These are phyloP conservation scores for Pipra filicauda DNA, from an alignment of 2,113 vertebrate genomes.

Conservation along the genomic window DNA sequence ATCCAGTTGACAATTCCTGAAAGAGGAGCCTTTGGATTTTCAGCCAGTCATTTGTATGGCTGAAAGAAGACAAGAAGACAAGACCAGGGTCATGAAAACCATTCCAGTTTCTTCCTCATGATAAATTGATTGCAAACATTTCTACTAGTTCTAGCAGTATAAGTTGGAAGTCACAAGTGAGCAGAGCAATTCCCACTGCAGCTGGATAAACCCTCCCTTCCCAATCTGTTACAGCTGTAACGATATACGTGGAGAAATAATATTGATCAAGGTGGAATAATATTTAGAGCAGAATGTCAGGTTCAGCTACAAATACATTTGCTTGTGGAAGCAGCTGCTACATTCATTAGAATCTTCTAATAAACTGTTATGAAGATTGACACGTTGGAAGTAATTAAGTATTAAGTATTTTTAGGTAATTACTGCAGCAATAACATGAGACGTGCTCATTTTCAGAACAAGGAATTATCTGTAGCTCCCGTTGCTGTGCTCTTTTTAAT, in stretches of 20 bases:
- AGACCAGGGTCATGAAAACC: neutral
- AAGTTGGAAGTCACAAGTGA: neutral
- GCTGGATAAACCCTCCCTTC: neutral
- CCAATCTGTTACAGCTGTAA: constrained; percentile 48
- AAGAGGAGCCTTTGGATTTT: neutral
- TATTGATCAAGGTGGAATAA: constrained; percentile 66
- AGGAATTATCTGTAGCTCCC: constrained; percentile 59
- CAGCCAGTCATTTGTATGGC: neutral
- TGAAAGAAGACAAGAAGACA: neutral
- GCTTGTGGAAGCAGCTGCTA: constrained; percentile 65
- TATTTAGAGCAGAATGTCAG: constrained; percentile 62
- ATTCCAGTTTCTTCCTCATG: neutral
- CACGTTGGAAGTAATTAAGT: constrained; percentile 77
- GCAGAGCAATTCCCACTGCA: constrained; percentile 39
- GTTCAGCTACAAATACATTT: constrained; percentile 50
- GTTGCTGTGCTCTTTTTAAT: constrained; percentile 45
- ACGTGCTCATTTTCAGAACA: constrained; percentile 61
- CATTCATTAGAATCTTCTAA: constrained; percentile 73
- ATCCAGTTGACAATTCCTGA: neutral
- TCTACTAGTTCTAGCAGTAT: neutral
- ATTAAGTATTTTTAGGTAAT: constrained; percentile 77
- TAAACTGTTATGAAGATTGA: constrained; percentile 76
- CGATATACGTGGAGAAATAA: constrained; percentile 15
- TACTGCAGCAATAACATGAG: constrained; percentile 60
- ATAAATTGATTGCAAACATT: neutral